Percentiles rank a stretch among this genome's conserved stretches.
phyloP scores from a whole-genome alignment of 1,140 invertebrate species.

The Sycophaga agraensis region DNA sequence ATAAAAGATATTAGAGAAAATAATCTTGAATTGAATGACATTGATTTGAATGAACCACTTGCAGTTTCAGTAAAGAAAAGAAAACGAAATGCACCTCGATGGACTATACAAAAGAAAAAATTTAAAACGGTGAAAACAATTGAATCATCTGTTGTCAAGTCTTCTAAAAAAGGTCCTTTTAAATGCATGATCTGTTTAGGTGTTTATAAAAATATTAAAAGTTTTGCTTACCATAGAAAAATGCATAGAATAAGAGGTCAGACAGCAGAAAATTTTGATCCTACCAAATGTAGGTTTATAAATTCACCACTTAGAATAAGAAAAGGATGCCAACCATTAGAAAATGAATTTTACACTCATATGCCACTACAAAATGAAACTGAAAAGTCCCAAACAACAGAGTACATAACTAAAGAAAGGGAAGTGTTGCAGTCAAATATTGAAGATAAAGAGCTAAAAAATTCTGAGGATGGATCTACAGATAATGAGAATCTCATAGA shows the following conservation, averaged over 20 bases:
- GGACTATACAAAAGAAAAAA: constrained; percentile 24
- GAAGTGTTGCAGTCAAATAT: neutral
- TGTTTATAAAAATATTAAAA: constrained; percentile 22
- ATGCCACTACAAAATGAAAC: neutral
- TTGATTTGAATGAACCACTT: constrained; percentile 15
- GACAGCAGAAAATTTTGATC: constrained; percentile 39
- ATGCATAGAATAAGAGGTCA: constrained; percentile 36
- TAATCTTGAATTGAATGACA: neutral
- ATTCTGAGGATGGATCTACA: neutral
- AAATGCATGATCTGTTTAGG: constrained; percentile 38
- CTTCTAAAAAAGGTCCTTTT: neutral
- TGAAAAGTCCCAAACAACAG: neutral
- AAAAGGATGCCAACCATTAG: no score
- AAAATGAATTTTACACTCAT: no score
- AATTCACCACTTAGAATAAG: constrained; percentile 29
- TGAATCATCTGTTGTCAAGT: constrained; percentile 31
- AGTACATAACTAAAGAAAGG: constrained; percentile 3
- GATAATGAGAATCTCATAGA: constrained; percentile 11
- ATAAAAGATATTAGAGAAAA: neutral
- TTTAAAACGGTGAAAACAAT: constrained; percentile 23
- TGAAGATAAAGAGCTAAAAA: neutral
- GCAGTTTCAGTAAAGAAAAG: constrained; percentile 19
- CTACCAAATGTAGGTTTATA: constrained; percentile 26
- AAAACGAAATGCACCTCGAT: constrained; percentile 20
- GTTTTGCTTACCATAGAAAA: constrained; percentile 29